Percentiles rank a stretch among this genome's conserved stretches.
Evolutionary conservation across 1,140 invertebrate species (phyloP).

Genomic region (Zeugodacus cucurbitae): DNA sequence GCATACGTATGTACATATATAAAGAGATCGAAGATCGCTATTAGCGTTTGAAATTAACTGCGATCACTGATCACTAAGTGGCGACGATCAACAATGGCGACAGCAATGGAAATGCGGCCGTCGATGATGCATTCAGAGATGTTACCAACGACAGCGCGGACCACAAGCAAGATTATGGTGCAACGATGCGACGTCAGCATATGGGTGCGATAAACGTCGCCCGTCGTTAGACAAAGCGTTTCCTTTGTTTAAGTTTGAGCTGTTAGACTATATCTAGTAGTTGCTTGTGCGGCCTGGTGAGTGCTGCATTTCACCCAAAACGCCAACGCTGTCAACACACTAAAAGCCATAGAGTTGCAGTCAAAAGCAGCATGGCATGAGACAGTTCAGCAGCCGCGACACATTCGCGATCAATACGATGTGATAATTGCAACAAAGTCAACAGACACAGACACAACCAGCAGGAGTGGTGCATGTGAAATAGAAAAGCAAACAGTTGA

Average conservation of each 20-base stretch:
- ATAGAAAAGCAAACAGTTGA: conserved; percentile 15
- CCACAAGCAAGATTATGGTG: neutral
- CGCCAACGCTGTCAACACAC: conserved; percentile 26
- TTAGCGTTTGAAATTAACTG: conserved; percentile 38
- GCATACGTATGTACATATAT: too few relatives aligned
- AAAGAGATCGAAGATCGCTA: conserved; percentile 20
- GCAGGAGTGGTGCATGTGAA: conserved; percentile 21
- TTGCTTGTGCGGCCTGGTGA: neutral
- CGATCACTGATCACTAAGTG: conserved; percentile 36
- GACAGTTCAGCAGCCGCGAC: conserved; percentile 15
- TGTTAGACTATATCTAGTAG: neutral
- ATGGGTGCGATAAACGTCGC: conserved; percentile 23
- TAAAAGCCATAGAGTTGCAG: neutral
- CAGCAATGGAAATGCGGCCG: neutral
- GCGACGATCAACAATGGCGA: conserved; percentile 34
- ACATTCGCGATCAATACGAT: conserved; percentile 35
- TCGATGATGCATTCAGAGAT: neutral
- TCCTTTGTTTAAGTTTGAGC: neutral
- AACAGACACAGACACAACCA: neutral
- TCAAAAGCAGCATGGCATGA: neutral
- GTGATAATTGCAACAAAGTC: conserved; percentile 27
- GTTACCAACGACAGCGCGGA: neutral
- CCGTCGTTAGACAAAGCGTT: neutral
- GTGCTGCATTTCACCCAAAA: conserved; percentile 26
- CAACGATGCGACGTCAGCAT: neutral